Evolutionary conservation across 2,797 vertebrate genomes (phyloP), one percentile per base, ranked within the genome.

Genomic region (Taeniopygia guttata): DNA sequence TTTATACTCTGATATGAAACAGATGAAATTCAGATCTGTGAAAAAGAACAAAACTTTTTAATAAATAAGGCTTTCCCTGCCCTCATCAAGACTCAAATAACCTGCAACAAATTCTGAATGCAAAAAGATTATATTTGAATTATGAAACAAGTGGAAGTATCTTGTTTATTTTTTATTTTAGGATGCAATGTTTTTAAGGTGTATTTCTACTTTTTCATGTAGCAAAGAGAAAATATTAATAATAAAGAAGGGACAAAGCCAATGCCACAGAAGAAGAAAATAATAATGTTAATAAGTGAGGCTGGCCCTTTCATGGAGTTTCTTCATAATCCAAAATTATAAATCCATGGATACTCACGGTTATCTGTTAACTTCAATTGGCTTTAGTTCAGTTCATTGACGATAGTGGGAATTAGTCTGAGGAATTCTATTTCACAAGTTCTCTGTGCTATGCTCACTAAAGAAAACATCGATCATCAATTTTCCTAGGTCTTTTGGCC

Each of bases 401-500:
- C 60, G 12, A 66, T 18, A 80, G 36, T n/a, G 17, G 46, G 54
- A 91, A 17, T 70, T 77, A 76, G 58, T 79, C 73, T 84, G 55
- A 79, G 67, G 40, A 87, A 76, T 56, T 90, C 74, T 69, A 13
- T 60, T 84, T 46, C 46, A 29, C 59, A 27, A 19, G 14, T 36
- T 60, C 34, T 54, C 42, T 62, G 38, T 25, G 30, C 54, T 55
- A 26, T 29, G 25, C 36, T 82, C 45, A 56, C 80, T 84, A 69
- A 94, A 90, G 76, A 93, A 93, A 95, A 90, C 63, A 84, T 36
- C 83, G 86, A 95, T 82, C 55, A 76, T 20, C 3, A 29, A 84
- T 92, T 95, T 96, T 92, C 90, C 89, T 90, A 89, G 60, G 84
- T 63, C 70, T 94, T 90, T 91, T 87, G 77, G 64, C 67, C 48